A percentile compares a stretch with the other conserved stretches of the same genome.
Conservation (phyloP, 1,140 invertebrate genomes). For the Ceratosolen solmsi region DNA sequence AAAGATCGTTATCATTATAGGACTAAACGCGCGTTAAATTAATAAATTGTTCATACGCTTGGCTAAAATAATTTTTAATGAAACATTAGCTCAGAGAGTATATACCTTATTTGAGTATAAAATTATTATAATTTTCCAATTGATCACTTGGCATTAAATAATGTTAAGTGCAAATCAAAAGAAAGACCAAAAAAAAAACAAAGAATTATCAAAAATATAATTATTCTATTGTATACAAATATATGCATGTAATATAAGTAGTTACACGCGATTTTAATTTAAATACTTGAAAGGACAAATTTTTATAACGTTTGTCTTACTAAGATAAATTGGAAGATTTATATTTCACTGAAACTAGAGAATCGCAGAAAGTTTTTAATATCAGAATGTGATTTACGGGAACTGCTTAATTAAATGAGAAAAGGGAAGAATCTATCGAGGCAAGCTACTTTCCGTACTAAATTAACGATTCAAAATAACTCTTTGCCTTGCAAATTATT, state of each 20-base stretch:
- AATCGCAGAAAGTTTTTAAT: conserved; percentile 63
- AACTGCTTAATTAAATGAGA: conserved; percentile 66
- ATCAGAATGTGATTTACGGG: conserved; percentile 65
- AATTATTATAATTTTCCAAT: no score
- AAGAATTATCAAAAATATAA: no score
- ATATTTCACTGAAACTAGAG: conserved; percentile 16
- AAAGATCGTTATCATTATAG: no score
- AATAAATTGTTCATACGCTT: no score
- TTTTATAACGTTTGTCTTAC: conserved; percentile 27
- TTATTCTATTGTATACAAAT: no score
- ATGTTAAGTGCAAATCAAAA: no score
- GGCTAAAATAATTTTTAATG: no score
- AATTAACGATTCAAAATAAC: conserved; percentile 49
- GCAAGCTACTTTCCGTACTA: conserved; percentile 46
- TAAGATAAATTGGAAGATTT: conserved; percentile 43
- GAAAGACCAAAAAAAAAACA: no score
- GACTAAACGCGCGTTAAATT: no score
- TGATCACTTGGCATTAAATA: no score
- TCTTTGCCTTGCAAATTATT: conserved; percentile 34
- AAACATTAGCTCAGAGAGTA: no score
- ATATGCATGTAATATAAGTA: background rate
- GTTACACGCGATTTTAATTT: background rate
- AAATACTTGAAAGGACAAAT: conserved; percentile 30
- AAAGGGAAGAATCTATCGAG: conserved; percentile 56
- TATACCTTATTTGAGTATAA: no score